Percentiles rank a stretch among this genome's conserved stretches.
Evolutionary conservation across 2,888 invertebrate genomes (phyloP).

Genomic region (Phortica okadai): DNA sequence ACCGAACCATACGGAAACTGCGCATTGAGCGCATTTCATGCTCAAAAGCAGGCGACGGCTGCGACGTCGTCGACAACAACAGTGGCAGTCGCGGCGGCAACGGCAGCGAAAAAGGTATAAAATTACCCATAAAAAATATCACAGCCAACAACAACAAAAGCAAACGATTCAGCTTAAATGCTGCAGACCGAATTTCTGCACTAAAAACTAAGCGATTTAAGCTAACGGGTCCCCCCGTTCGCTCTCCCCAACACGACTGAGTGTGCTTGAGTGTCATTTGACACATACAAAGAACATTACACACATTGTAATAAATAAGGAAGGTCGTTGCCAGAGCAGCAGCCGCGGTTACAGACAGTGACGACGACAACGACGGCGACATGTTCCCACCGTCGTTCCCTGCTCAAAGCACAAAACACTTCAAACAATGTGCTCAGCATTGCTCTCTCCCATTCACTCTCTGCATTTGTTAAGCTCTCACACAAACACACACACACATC

Average conservation of each 20-base stretch:
- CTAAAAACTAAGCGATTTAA: slow-evolving; percentile 67
- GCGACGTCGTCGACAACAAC: background rate
- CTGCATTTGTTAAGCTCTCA: background rate
- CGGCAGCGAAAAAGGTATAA: slow-evolving; percentile 44
- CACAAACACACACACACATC: background rate
- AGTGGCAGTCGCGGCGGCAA: slow-evolving; percentile 31
- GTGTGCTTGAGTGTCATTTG: background rate
- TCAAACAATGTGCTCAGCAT: slow-evolving; percentile 24
- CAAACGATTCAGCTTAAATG: slow-evolving; percentile 59
- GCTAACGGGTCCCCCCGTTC: slow-evolving; percentile 44
- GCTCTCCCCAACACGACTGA: slow-evolving; percentile 20
- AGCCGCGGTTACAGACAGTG: slow-evolving; percentile 53
- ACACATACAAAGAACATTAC: slow-evolving; percentile 37
- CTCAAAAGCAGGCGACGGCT: slow-evolving; percentile 45
- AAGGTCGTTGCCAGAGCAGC: slow-evolving; percentile 75
- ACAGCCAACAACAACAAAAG: slow-evolving; percentile 36
- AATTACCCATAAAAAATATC: slow-evolving; percentile 41
- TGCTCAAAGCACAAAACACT: slow-evolving; percentile 32
- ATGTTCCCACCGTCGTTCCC: background rate
- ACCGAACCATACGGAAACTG: slow-evolving; percentile 64
- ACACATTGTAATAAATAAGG: slow-evolving; percentile 68
- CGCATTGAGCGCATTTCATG: slow-evolving; percentile 60
- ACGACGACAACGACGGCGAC: background rate
- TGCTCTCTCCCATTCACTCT: background rate
- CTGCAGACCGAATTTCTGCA: slow-evolving; percentile 67